Evolutionary conservation across 2,113 vertebrate genomes (phyloP).

Genomic region (Raja brachyura): DNA sequence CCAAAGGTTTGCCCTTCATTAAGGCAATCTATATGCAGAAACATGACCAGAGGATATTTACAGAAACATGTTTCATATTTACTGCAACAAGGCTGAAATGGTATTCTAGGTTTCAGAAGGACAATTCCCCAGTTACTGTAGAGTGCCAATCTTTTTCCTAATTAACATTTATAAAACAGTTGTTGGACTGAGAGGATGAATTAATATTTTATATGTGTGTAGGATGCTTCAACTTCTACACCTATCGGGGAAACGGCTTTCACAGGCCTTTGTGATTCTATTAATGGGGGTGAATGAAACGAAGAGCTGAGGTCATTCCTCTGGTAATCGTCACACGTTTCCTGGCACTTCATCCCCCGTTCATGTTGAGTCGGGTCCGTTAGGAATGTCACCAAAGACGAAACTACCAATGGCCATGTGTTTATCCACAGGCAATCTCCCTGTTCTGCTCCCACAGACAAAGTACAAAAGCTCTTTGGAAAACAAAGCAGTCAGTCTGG

Average conservation of each 20-base stretch:
- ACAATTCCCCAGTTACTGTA: not conserved
- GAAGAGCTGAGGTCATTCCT: not conserved
- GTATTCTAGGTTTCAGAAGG: not conserved
- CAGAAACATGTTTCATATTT: slow-evolving; percentile 29
- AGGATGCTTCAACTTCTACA: not conserved
- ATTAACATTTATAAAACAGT: slow-evolving; percentile 22
- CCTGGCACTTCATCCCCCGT: not conserved
- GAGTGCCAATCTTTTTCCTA: slow-evolving; percentile 28
- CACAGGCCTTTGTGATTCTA: not conserved
- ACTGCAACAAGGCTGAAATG: not conserved
- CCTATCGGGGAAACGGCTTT: slow-evolving; percentile 24
- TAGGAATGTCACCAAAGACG: not conserved
- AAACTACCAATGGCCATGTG: not conserved
- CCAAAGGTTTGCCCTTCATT: slow-evolving; percentile 22
- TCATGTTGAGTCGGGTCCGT: slow-evolving; percentile 10
- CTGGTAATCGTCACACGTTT: not conserved
- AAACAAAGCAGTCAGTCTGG: not conserved
- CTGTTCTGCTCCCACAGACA: not conserved
- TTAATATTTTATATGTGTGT: slow-evolving; percentile 34
- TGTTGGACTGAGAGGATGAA: slow-evolving; percentile 25
- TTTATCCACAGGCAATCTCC: not conserved
- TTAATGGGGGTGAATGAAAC: slow-evolving; percentile 25
- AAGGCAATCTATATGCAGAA: slow-evolving; percentile 34
- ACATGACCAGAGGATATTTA: slow-evolving; percentile 31
- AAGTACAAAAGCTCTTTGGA: not conserved